A percentile compares a stretch with the other conserved stretches of the same genome.
Evolutionary conservation across 2,113 vertebrate genomes (phyloP).

Genomic region (Corythaeola cristata): DNA sequence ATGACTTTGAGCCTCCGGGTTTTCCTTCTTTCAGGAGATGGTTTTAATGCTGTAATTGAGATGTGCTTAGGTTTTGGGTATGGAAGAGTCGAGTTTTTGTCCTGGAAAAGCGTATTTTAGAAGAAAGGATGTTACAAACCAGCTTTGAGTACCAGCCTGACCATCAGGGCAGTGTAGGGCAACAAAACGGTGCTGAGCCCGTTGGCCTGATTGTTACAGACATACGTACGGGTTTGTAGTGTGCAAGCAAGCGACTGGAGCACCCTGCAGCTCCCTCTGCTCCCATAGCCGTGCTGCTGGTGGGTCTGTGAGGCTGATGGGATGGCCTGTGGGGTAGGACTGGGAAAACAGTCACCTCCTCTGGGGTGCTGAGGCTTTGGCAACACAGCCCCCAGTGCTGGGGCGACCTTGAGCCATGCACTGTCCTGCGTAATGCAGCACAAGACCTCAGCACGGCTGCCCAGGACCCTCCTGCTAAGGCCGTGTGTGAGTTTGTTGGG

Average conservation of each 20-base stretch:
- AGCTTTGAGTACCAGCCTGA: not conserved
- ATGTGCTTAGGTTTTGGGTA: not conserved
- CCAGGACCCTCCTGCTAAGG: too few species aligned
- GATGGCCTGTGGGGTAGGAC: not conserved
- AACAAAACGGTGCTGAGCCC: not conserved
- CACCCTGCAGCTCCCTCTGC: not conserved
- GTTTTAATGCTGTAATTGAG: not conserved
- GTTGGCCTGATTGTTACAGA: not conserved
- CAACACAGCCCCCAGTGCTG: rapidly evolving
- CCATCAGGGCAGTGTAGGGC: not conserved
- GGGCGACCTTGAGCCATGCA: too few species aligned
- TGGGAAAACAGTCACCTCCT: not conserved
- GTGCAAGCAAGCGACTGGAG: not conserved
- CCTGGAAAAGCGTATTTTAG: not conserved
- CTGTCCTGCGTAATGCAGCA: rapidly evolving
- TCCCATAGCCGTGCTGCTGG: not conserved
- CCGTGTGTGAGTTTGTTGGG: not conserved
- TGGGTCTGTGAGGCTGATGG: not conserved
- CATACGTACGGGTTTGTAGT: not conserved
- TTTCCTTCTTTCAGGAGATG: not conserved
- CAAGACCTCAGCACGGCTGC: rapidly evolving
- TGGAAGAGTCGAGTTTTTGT: not conserved
- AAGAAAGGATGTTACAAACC: not conserved
- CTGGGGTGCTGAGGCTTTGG: not conserved
- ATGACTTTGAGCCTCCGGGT: not conserved